These are phyloP conservation scores for Spea multiplicata DNA, from an alignment of 2,113 vertebrate species.

Conservation along the genomic window DNA sequence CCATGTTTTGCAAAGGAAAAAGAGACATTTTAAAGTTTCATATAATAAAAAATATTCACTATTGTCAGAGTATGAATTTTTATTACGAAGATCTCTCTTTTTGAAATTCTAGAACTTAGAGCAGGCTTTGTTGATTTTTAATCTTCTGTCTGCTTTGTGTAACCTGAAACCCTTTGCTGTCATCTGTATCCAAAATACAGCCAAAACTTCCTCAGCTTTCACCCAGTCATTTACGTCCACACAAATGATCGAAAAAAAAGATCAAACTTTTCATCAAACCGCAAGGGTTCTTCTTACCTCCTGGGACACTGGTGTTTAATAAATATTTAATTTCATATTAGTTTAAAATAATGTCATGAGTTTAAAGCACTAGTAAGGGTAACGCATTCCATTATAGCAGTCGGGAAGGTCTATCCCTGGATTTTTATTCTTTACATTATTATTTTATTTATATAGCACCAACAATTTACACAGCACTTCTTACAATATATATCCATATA, in stretches of 20 bases:
- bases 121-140: conserved; percentile 75
- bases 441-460: too few relatives aligned
- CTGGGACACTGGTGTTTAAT: conserved; percentile 69
- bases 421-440: conserved; percentile 52
- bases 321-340: conserved; percentile 71
- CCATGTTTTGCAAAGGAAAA: conserved; percentile 75
- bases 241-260: conserved; percentile 64
- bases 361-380: conserved; percentile 49
- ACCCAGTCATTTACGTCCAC: conserved; percentile 71
- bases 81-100: conserved; percentile 70
- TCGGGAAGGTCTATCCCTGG: conserved; percentile 64
- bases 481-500: too few relatives aligned
- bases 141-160: conserved; percentile 73
- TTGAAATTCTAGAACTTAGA: conserved; percentile 76
- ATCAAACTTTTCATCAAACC: conserved; percentile 75
- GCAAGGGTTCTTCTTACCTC: conserved; percentile 64
- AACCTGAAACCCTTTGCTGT: conserved; percentile 71
- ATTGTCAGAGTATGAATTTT: conserved; percentile 66
- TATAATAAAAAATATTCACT: conserved; percentile 63
- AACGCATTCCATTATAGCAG: conserved; percentile 56
- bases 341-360: conserved; percentile 48
- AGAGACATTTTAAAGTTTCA: conserved; percentile 71
- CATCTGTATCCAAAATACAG: conserved; percentile 81
- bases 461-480: too few relatives aligned
- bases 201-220: conserved; percentile 75